Percentiles rank a stretch among this genome's conserved stretches.
These are phyloP conservation scores for Asbolus verrucosus DNA, from an alignment of 1,140 invertebrate species.

Conservation along the genomic window DNA sequence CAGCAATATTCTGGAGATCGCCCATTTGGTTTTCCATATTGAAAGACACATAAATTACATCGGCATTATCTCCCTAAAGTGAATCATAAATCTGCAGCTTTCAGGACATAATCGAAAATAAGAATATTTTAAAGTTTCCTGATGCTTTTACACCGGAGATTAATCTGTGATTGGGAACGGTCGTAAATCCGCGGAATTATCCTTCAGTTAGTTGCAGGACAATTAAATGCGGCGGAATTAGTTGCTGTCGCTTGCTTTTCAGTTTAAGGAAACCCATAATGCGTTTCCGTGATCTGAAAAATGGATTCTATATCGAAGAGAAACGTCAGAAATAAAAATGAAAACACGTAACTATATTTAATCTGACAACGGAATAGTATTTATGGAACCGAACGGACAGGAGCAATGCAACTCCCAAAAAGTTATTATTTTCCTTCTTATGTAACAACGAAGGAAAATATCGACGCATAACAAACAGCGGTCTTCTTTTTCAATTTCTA, in stretches of 20 bases:
- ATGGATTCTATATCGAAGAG: slow-evolving; percentile 9
- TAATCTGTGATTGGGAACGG: not conserved
- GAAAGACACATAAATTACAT: slow-evolving; percentile 33
- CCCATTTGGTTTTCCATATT: slow-evolving; percentile 5
- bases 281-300: slow-evolving; percentile 29
- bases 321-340: slow-evolving; percentile 22
- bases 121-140: slow-evolving; percentile 29
- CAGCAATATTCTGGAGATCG: not conserved
- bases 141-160: slow-evolving; percentile 17
- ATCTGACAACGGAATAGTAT: slow-evolving; percentile 20
- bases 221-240: slow-evolving; percentile 19
- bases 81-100: slow-evolving; percentile 33
- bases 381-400: slow-evolving; percentile 15
- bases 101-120: slow-evolving; percentile 19
- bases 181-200: slow-evolving; percentile 12
- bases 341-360: slow-evolving; percentile 26
- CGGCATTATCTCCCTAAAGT: slow-evolving; percentile 26
- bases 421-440: slow-evolving; percentile 25
- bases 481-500: slow-evolving; percentile 12
- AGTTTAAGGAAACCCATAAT: slow-evolving; percentile 14
- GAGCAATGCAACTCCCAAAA: slow-evolving; percentile 4
- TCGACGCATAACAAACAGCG: slow-evolving; percentile 9
- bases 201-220: slow-evolving; percentile 1
- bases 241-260: slow-evolving; percentile 15
- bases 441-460: slow-evolving; percentile 12